phyloP scores from a whole-genome alignment of 1,140 invertebrate species.

The Batillaria attramentaria region DNA sequence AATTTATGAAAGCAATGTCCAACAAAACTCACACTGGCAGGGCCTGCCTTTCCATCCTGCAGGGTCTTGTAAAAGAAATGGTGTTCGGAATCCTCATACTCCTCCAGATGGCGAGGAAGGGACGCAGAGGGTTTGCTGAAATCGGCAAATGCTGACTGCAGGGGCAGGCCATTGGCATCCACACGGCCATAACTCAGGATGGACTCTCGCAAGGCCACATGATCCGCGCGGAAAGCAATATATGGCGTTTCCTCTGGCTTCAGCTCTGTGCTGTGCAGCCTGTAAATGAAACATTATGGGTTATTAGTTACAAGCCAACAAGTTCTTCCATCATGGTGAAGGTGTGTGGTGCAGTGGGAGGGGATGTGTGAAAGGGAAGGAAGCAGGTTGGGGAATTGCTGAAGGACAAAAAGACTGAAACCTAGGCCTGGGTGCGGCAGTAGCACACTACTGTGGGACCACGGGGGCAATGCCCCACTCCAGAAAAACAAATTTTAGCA shows the following conservation, averaged over 20 bases:
- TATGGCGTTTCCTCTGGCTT: constrained; percentile 63
- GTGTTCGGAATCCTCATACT: constrained; percentile 68
- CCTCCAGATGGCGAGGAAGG: constrained; percentile 64
- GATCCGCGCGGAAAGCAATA: constrained; percentile 60
- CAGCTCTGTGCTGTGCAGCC: constrained; percentile 54
- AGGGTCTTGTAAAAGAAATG: constrained; percentile 66
- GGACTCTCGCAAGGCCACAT: constrained; percentile 51
- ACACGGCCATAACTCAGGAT: constrained; percentile 65
- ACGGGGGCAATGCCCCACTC: too few relatives aligned
- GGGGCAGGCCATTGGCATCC: constrained; percentile 51
- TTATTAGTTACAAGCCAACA: too few relatives aligned
- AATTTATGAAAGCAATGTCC: neutral
- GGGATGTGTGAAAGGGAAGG: neutral
- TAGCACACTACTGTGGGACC: too few relatives aligned
- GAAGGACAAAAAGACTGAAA: too few relatives aligned
- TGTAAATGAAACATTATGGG: constrained; percentile 33
- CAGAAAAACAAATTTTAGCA: too few relatives aligned
- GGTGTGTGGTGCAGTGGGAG: neutral
- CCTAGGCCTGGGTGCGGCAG: too few relatives aligned
- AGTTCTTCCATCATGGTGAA: too few relatives aligned
- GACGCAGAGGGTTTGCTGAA: constrained; percentile 55
- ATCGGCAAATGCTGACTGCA: constrained; percentile 58
- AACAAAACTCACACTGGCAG: constrained; percentile 48
- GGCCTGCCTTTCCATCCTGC: constrained; percentile 46
- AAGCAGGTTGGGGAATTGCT: too few relatives aligned